Percentiles rank a stretch among this genome's conserved stretches.
Conservation (phyloP, 92 coral and sea anemone genomes). For the Paramuricea clavata region DNA sequence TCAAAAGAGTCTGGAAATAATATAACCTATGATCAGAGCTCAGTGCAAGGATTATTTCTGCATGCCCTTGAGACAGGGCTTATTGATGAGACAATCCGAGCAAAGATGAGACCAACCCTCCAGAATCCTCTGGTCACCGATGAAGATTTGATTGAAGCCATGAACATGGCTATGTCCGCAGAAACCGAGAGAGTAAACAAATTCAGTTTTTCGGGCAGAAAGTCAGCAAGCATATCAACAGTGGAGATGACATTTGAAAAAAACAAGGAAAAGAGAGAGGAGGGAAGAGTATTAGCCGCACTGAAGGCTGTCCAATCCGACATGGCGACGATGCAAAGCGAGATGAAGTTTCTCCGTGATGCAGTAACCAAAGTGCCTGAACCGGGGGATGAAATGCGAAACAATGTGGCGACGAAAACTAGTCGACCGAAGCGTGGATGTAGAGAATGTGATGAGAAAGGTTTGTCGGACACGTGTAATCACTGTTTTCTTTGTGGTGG, state of each 20-base stretch:
- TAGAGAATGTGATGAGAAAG: slow-evolving; percentile 39
- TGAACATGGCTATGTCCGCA: slow-evolving; percentile 28
- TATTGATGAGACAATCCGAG: too few species aligned
- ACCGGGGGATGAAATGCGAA: not conserved
- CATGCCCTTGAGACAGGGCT: too few species aligned
- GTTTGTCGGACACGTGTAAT: slow-evolving; percentile 32
- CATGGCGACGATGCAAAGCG: slow-evolving; percentile 45
- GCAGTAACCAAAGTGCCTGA: slow-evolving; percentile 12
- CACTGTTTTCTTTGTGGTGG: slow-evolving; percentile 69
- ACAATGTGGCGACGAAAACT: not conserved
- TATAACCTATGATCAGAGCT: too few species aligned
- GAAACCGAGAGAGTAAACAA: slow-evolving; percentile 23
- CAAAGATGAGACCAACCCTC: slow-evolving; percentile 31
- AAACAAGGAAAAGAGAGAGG: slow-evolving; percentile 17
- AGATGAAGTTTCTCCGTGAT: slow-evolving; percentile 44
- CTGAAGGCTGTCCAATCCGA: slow-evolving; percentile 59
- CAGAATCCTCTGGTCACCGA: slow-evolving; percentile 25
- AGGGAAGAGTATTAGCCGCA: slow-evolving; percentile 44
- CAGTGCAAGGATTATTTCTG: too few species aligned
- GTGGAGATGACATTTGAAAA: not conserved
- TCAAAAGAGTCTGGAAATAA: too few species aligned
- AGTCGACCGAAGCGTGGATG: slow-evolving; percentile 50
- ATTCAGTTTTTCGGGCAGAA: not conserved
- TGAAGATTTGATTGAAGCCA: slow-evolving; percentile 52
- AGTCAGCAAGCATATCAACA: slow-evolving; percentile 5